Evolutionary conservation across 1,140 invertebrate species (phyloP).

Genomic region (Ostrea edulis): DNA sequence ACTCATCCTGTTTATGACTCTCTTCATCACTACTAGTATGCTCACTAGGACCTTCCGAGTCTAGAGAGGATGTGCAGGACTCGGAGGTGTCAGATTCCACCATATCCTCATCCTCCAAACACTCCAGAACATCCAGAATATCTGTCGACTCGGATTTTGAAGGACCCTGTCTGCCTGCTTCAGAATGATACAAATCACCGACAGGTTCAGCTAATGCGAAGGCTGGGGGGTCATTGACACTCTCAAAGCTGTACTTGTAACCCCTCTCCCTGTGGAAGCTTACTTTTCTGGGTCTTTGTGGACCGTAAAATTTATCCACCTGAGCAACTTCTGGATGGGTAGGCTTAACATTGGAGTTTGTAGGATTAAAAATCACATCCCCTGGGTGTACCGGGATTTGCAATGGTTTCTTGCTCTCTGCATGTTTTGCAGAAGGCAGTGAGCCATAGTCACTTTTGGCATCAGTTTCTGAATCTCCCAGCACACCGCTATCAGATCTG

Average conservation of each 20-base stretch:
- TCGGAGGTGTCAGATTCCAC: conserved; percentile 53
- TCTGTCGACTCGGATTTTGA: conserved; percentile 47
- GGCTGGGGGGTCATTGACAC: conserved; percentile 53
- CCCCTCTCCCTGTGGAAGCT: conserved; percentile 50
- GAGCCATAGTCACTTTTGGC: conserved; percentile 48
- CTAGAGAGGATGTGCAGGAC: conserved; percentile 32
- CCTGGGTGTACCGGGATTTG: conserved; percentile 26
- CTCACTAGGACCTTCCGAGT: conserved; percentile 41
- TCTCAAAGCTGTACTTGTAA: conserved; percentile 60
- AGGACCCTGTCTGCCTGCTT: not conserved
- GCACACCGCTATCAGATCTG: conserved; percentile 31
- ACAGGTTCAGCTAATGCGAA: conserved; percentile 35
- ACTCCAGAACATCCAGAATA: conserved; percentile 61
- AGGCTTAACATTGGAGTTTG: conserved; percentile 42
- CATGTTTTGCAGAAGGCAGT: conserved; percentile 51
- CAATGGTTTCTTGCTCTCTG: conserved; percentile 34
- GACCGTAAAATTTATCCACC: conserved; percentile 15
- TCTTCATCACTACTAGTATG: conserved; percentile 55
- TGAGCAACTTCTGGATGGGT: not conserved
- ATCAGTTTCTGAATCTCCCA: conserved; percentile 48
- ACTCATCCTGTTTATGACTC: conserved; percentile 56
- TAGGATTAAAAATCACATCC: conserved; percentile 52
- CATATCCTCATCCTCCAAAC: conserved; percentile 50
- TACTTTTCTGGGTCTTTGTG: conserved; percentile 37
- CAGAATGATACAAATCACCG: conserved; percentile 39